Evolutionary conservation across 2,113 vertebrate genomes (phyloP), one percentile per base, ranked within the genome.

Genomic region (Macquaria australasica): DNA sequence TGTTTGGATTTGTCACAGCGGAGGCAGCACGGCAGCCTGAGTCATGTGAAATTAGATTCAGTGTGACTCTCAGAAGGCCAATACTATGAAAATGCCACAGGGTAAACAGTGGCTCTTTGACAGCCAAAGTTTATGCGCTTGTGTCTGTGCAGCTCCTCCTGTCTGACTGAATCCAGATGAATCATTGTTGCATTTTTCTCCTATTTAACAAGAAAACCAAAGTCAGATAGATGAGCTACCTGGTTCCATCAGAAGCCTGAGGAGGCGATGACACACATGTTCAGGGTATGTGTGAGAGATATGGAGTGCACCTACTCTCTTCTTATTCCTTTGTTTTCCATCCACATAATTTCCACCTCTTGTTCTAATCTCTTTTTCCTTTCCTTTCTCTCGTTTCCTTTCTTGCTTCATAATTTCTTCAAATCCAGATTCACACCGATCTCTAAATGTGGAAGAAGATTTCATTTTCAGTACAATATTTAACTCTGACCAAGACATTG

Each of bases 181-280:
- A 12, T 77, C 59, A 43, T 6, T 56, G 41, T 23, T 64, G 39
- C 55, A 62, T 70, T 73, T 25, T 55, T 25, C 53, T 77, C 21
- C 69, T 63, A 69, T 70, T 83, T 60, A 81, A 50, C 59, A 37
- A 82, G 69, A 63, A 37, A 76, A 76, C 60, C 34, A 71, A 63
- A 77, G 31, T 31, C n/a, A n/a, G 39, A 70, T 5, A 14, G 53
- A 43, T 21, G 39, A 64, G 31, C 15, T 53, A 50, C 68, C 69
- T 20, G 81, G 48, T 50, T 6, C 6, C 51, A 66, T 28, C 14
- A 55, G 77, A 62, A 34, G 48, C 63, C 69, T 41, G 56, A 68
- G 58, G 41, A 58, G 20, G 15, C 1, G 43, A 50, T 8, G 56
- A 62, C 39, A 15, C 39, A 15, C 73, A 48, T 5, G 56, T 16